A percentile compares a stretch with the other conserved stretches of the same genome.
Conservation (phyloP, 1,140 invertebrate species). For the Leucophenga varia region DNA sequence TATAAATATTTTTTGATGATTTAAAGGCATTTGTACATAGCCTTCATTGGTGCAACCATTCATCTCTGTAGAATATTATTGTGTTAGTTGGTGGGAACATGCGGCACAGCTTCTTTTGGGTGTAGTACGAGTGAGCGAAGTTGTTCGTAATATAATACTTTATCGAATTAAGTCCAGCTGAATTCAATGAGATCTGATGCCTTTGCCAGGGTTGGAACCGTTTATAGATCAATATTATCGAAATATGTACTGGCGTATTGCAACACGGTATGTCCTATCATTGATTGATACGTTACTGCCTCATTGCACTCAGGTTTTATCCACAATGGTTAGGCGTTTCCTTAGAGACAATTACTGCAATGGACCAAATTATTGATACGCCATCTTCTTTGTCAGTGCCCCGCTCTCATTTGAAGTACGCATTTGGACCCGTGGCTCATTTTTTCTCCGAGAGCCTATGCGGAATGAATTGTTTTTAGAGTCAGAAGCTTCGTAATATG, state of each 20-base stretch:
- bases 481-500: conserved; percentile 3
- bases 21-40: conserved; percentile 5
- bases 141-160: neutral
- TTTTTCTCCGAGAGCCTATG: conserved; percentile 15
- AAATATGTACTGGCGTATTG: conserved; percentile 9
- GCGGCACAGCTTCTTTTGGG: conserved; percentile 7
- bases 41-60: neutral
- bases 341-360: too few species aligned
- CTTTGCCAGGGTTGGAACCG: conserved; percentile 2
- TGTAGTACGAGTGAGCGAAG: conserved; percentile 10
- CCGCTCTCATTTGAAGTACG: neutral
- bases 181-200: conserved; percentile 1
- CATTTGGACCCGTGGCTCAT: neutral
- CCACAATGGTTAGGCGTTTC: conserved; percentile 1
- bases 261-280: neutral
- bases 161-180: neutral
- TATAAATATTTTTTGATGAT: conserved; percentile 1
- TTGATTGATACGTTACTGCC: too few species aligned
- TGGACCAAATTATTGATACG: too few species aligned
- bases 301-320: too few species aligned
- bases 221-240: conserved; percentile 1
- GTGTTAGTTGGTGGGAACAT: conserved; percentile 4
- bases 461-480: conserved; percentile 13
- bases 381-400: too few species aligned
- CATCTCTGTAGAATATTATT: conserved; percentile 4